Conservation (phyloP, 2,113 vertebrate species). For the Leuciscus idus region DNA sequence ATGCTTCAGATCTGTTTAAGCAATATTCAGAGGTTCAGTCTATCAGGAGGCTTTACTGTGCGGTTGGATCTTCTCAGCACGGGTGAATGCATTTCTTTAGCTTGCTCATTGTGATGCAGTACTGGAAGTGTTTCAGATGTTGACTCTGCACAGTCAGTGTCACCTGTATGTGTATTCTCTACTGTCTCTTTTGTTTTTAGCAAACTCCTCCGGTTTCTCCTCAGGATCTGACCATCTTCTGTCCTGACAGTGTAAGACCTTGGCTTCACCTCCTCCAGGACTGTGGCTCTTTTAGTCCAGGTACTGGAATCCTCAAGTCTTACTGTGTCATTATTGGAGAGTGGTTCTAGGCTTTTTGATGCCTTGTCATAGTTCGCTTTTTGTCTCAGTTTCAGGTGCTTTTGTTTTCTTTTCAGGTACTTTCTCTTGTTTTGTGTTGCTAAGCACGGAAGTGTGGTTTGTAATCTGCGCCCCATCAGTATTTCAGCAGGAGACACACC, state of each 20-base stretch:
- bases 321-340: constrained; percentile 28
- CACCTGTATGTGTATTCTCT: not conserved
- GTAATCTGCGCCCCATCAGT: constrained; percentile 19
- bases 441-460: constrained; percentile 9
- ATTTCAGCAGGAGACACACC: constrained; percentile 31
- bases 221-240: not conserved
- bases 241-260: not conserved
- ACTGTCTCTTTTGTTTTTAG: not conserved
- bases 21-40: not conserved
- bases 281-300: constrained; percentile 19
- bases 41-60: not conserved
- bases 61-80: not conserved
- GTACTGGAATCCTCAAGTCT: not conserved
- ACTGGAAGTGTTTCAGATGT: not conserved
- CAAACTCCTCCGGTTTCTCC: constrained; percentile 1
- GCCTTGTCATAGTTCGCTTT: constrained; percentile 36
- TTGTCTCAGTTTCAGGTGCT: not conserved
- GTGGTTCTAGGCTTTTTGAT: constrained; percentile 9
- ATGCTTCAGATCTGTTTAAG: not conserved
- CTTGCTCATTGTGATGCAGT: not conserved
- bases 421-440: not conserved
- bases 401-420: constrained; percentile 8
- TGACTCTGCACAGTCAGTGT: not conserved
- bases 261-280: not conserved
- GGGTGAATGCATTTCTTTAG: not conserved